Percentiles rank a stretch among this genome's conserved stretches.
Conservation (phyloP, 2,797 vertebrate species). For the Petrocephalus schoutedeni region DNA sequence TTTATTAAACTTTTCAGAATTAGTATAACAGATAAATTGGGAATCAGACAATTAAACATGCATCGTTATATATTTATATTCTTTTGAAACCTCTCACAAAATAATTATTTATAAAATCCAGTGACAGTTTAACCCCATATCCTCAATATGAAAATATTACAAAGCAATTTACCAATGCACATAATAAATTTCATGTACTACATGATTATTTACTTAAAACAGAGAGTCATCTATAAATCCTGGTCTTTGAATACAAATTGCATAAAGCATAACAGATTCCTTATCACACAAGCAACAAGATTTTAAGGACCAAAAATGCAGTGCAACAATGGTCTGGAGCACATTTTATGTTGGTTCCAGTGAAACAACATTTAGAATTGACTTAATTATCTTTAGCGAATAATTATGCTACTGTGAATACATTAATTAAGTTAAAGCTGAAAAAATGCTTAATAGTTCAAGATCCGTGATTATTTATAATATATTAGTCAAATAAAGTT, state of each 20-base stretch:
- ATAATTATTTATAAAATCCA: neutral
- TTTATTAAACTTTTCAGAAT: constrained; percentile 21
- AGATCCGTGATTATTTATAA: neutral
- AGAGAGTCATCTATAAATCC: no score
- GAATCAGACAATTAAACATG: neutral
- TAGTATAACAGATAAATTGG: neutral
- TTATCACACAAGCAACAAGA: neutral
- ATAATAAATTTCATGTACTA: neutral
- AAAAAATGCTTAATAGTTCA: neutral
- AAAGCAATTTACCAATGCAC: neutral
- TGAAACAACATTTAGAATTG: neutral
- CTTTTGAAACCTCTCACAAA: neutral
- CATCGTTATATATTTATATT: neutral
- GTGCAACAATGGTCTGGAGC: neutral
- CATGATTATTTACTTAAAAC: neutral
- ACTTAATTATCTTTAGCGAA: neutral
- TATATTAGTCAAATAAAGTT: neutral
- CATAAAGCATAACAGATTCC: neutral
- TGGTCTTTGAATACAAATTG: neutral
- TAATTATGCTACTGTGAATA: neutral
- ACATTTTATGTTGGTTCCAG: neutral
- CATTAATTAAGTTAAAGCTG: neutral
- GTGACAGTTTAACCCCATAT: neutral
- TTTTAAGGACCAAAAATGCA: neutral
- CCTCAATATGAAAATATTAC: neutral